Evolutionary conservation across 2,888 invertebrate species (phyloP).

Genomic region (Prosopocoilus inquinatus): DNA sequence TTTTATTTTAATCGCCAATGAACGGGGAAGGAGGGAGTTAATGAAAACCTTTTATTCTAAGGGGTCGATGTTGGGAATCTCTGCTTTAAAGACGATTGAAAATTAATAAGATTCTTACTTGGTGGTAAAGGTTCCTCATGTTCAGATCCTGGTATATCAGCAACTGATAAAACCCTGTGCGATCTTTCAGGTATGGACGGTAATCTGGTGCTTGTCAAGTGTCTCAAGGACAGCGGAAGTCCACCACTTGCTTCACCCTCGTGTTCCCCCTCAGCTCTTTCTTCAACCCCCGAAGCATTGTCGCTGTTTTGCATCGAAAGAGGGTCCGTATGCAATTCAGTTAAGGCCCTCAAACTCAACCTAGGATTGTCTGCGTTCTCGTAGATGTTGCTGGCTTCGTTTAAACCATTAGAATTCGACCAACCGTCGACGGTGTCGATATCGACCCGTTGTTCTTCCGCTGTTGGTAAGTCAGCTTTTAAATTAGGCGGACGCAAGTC

Average conservation of each 20-base stretch:
- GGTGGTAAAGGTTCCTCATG: constrained; percentile 83
- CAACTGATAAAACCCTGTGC: constrained; percentile 44
- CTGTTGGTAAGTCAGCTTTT: constrained; percentile 51
- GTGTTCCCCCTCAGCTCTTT: constrained; percentile 27
- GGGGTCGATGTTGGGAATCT: no score
- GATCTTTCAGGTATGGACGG: constrained; percentile 81
- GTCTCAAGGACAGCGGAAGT: constrained; percentile 61
- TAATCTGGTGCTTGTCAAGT: constrained; percentile 71
- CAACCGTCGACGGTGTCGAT: neutral
- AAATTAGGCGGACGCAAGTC: constrained; percentile 53
- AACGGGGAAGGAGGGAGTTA: no score
- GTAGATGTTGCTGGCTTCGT: constrained; percentile 4
- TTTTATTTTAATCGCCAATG: no score
- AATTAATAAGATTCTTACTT: constrained; percentile 57
- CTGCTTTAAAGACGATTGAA: no score
- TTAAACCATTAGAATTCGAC: neutral
- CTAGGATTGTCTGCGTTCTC: constrained; percentile 44
- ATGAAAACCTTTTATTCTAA: no score
- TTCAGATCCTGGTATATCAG: constrained; percentile 47
- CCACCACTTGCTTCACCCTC: constrained; percentile 51
- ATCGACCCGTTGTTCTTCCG: constrained; percentile 4
- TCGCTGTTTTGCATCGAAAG: constrained; percentile 34
- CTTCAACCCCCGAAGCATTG: constrained; percentile 30
- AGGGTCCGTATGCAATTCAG: constrained; percentile 55
- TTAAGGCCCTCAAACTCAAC: constrained; percentile 58